Evolutionary conservation across 2,888 invertebrate species (phyloP), one percentile per base, ranked within the genome.

Genomic region (Archips xylosteana): DNA sequence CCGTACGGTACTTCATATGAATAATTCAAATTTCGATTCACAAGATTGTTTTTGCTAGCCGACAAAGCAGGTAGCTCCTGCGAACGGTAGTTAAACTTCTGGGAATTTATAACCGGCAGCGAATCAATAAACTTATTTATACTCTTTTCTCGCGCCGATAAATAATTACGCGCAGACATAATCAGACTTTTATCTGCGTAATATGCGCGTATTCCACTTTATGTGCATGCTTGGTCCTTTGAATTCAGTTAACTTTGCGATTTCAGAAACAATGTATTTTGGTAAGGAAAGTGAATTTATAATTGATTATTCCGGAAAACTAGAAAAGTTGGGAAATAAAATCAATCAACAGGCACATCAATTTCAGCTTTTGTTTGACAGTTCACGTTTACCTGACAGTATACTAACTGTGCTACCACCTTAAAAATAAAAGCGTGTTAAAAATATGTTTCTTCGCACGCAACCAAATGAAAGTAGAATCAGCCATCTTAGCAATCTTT

Each of bases 91-190:
- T 81, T 84, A 78, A 87, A 86, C 78, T 90, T 91, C 78, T 91
- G 91, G 42, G 87, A 84, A 74, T 89, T 91, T 78, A 93, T 92
- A 80, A 87, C 87, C 12, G 94, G 94, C 80, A 94, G 86, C 81
- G 86, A 91, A 84, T 94, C 92, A 78, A 89, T 85, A 75, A 89
- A 78, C 88, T 91, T 92, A 78, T 82, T 86, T 71, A 86, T 82
- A 84, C 84, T 90, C 82, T 91, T 92, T 77, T 94, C 94, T 71
- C 91, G 85, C 54, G 90, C 89, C 45, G 92, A 92, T 73, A 90
- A 81, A 82, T 90, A 92, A 82, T 94, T 92, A 79, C 92, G 86
- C 66, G 92, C 94, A 78, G 94, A 94, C 94, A 94, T 94, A 87
- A 86, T 92, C 84, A 88, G 84, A 78, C 10, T 57, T 57, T 57